Evolutionary conservation across 2,113 vertebrate species (phyloP), one percentile per base, ranked within the genome.

Genomic region (Nothoprocta pentlandii): DNA sequence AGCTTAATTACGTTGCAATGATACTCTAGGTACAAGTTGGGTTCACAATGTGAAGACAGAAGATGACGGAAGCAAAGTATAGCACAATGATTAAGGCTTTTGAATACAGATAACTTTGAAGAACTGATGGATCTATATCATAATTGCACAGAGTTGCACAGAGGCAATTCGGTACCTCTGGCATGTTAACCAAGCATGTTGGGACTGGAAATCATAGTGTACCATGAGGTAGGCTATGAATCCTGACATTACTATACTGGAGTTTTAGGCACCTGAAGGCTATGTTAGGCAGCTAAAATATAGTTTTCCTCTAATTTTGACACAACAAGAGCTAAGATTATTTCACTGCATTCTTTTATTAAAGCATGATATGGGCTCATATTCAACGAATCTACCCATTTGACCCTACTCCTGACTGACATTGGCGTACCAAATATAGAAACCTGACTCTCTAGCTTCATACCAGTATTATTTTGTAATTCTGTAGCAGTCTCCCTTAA

Each of bases 401-500:
- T 63, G 82, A 68, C 11, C 36, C 13, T 20, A 12, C 39, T 94
- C 53, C 28, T 90, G 80, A 79, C 16, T 89, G 85, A 79, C 54
- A 54, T 16, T 53, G 61, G 32, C 32, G 6, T 12, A 91, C 46
- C 34, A 69, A 56, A 39, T 53, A 78, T 44, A 5, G 8, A 54
- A 28, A 67, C 39, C 46, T 67, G 87, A 54, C 28, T 28, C 63
- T 51, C 84, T 86, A 62, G 15, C 74, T 84, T 76, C 62, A 42
- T 63, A 47, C 75, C 15, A 92, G 49, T 22, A 42, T 22, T 41
- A n/a, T 58, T 81, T 87, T 78, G 66, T 85, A 86, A 54, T 94
- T 87, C 74, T 78, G n/a, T 26, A 90, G 75, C 7, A 84, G 73
- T 53, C 39, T 44, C 68, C 89, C 81, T 51, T 93, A 87, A 94